Evolutionary conservation across 2,113 vertebrate genomes (phyloP), one percentile per base, ranked within the genome.

Genomic region (Triplophysa dalaica): DNA sequence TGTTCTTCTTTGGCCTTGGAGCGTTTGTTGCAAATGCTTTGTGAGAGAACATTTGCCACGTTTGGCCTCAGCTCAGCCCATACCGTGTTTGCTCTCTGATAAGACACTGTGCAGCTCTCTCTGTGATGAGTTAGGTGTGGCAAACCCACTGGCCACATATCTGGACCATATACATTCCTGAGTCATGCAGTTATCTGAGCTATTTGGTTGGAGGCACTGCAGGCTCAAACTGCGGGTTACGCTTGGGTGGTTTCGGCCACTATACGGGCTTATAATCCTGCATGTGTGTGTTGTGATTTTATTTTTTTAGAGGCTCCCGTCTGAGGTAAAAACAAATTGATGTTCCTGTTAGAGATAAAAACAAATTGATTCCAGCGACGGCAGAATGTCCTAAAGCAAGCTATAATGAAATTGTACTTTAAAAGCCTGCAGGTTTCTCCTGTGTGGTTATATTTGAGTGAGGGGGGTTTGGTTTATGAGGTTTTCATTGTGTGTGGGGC

Each of bases 391-490:
- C 77, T 81, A 79, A 89, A 88, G 70, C 74, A 48, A 67, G 67
- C 80, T 76, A 78, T 90, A 87, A 92, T 92, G 81, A 91, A 90
- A 91, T 89, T 90, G 86, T 88, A 87, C 88, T 82, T 85, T 87
- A 91, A 91, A 91, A 90, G 67, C 64, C 83, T 78, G 86, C 84
- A 77, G 86, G 62, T 82, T 78, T 81, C 70, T 21, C 24, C 56
- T 78, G 82, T 65, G 54, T 83, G 73, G 81, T 77, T 79, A 81
- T 81, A 48, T 76, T 80, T 69, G 78, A 62, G 62, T 56, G 43
- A 45, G 69, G 65, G 75, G 64, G 85, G 67, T 66, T 43, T 70
- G 13, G 84, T 93, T 91, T 92, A 92, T 87, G 87, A 86, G 87
- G 87, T 70, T 52, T 81, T 87, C 83, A 52, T 80, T 84, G 87